phyloP scores from a whole-genome alignment of 2,888 invertebrate species.

The Oligia latruncula region DNA sequence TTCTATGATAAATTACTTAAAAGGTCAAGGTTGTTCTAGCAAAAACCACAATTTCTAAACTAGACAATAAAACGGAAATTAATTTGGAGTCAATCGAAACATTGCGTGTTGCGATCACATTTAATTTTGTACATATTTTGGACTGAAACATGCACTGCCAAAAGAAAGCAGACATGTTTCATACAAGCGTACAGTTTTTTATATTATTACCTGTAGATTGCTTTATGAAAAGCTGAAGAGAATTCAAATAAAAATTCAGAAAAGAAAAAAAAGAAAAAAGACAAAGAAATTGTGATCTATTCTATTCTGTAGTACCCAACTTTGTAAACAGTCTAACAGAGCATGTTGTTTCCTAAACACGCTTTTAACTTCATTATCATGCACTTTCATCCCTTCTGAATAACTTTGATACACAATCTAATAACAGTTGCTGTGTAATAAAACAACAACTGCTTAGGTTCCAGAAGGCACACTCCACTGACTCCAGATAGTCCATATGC shows the following conservation, averaged over 20 bases:
- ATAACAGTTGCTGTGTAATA: neutral
- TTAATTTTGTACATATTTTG: constrained; percentile 10
- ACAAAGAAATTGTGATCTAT: no score
- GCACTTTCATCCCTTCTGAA: neutral
- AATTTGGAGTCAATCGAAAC: neutral
- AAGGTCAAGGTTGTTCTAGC: neutral
- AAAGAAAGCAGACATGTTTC: constrained; percentile 22
- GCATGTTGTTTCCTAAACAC: neutral
- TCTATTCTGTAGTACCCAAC: neutral
- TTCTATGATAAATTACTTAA: neutral
- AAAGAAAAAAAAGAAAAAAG: no score
- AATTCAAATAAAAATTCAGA: neutral
- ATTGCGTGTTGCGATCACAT: constrained; percentile 46
- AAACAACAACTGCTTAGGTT: neutral
- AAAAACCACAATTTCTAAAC: constrained; percentile 25
- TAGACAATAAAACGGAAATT: constrained; percentile 17
- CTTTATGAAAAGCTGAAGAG: neutral
- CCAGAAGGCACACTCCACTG: neutral
- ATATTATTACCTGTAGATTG: neutral
- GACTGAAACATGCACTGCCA: constrained; percentile 12
- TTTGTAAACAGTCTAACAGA: no score
- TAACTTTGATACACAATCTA: constrained; percentile 1
- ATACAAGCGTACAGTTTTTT: neutral
- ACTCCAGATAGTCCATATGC: neutral
- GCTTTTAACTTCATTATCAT: neutral